Percentiles rank a stretch among this genome's conserved stretches.
These are phyloP conservation scores for Psammodynastes pulverulentus DNA, from an alignment of 2,113 vertebrate genomes.

Conservation along the genomic window DNA sequence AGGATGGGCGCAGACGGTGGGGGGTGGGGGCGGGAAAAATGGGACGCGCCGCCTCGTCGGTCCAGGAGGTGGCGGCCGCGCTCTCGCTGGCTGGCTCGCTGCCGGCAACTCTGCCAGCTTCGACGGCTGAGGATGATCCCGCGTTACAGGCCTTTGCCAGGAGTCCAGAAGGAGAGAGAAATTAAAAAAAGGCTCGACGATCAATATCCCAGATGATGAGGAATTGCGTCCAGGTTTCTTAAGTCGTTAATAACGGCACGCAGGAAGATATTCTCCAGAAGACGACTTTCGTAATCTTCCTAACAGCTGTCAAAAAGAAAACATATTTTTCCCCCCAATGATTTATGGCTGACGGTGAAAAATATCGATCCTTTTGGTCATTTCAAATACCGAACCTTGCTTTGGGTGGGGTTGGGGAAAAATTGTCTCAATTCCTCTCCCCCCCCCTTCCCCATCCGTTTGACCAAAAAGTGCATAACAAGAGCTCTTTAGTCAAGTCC, in stretches of 20 bases:
- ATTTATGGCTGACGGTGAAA: not conserved
- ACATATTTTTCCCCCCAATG: not conserved
- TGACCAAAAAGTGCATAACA: not conserved
- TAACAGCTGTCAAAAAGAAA: not conserved
- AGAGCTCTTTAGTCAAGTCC: not conserved
- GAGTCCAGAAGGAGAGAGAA: not conserved
- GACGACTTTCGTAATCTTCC: not conserved
- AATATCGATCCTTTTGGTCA: not conserved
- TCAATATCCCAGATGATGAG: not conserved
- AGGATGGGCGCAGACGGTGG: not conserved
- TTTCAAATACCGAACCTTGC: not conserved
- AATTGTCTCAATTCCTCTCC: not conserved
- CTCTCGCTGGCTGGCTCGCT: rapidly evolving
- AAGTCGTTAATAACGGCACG: too few relatives aligned
- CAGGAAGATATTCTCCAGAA: not conserved
- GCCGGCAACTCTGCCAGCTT: not conserved
- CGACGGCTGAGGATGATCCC: too few relatives aligned
- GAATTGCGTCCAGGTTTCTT: not conserved
- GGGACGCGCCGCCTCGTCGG: conserved; percentile 19
- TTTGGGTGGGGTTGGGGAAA: not conserved
- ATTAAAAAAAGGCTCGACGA: not conserved
- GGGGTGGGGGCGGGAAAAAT: not conserved
- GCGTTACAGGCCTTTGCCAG: not conserved
- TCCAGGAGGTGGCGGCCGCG: not conserved
- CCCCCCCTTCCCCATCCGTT: not conserved